phyloP scores from a whole-genome alignment of 23 tunicate genomes.

The Phallusia fumigata region DNA sequence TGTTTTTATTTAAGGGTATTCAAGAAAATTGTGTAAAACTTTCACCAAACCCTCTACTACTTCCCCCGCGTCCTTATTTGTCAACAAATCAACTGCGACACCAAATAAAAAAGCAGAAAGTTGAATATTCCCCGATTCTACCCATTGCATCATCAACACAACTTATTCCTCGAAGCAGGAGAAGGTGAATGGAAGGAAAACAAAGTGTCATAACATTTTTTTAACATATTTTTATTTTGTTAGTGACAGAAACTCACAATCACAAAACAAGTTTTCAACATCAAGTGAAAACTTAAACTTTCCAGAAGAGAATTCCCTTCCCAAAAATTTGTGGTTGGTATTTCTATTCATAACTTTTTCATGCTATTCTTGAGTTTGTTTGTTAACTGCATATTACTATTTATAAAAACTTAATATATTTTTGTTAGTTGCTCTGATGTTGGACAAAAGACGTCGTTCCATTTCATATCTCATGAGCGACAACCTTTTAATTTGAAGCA shows the following conservation, averaged over 20 bases:
- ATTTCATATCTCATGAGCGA: background rate
- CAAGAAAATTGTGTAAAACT: background rate
- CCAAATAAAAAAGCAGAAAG: background rate
- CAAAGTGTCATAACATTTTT: background rate
- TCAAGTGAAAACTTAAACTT: background rate
- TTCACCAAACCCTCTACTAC: background rate
- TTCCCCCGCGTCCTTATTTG: background rate
- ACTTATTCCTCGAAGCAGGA: constrained; percentile 6
- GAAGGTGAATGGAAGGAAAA: background rate
- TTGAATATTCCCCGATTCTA: background rate
- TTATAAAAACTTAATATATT: too few relatives aligned
- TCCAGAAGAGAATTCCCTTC: background rate
- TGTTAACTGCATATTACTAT: too few relatives aligned
- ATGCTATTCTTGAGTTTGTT: too few relatives aligned
- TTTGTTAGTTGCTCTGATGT: background rate
- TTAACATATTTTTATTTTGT: too few relatives aligned
- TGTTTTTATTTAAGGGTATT: too few relatives aligned
- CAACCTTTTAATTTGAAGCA: background rate
- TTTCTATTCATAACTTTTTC: background rate
- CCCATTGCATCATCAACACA: constrained; percentile 1
- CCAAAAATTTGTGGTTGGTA: background rate
- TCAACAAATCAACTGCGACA: background rate
- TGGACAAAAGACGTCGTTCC: background rate
- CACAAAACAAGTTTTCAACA: background rate
- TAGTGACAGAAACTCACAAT: too few relatives aligned